These are phyloP conservation scores for Sarcophaga rosellei DNA, from an alignment of 2,888 invertebrate genomes.

Conservation along the genomic window DNA sequence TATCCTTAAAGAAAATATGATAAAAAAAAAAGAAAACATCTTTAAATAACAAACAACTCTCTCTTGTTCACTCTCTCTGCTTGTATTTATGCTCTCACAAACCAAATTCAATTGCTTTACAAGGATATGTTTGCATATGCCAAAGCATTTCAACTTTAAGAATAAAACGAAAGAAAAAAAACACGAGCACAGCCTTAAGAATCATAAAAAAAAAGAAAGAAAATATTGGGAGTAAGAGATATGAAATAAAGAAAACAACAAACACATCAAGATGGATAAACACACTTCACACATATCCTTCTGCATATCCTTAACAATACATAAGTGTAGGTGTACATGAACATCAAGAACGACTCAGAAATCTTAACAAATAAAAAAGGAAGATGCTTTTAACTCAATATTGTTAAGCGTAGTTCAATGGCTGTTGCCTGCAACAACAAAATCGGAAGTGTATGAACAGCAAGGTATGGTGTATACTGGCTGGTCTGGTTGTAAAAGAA, in stretches of 20 bases:
- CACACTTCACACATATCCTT: constrained; percentile 60
- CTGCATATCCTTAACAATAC: constrained; percentile 56
- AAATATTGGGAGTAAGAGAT: no score
- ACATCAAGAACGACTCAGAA: constrained; percentile 7
- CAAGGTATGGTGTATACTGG: constrained; percentile 15
- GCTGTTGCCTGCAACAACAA: neutral
- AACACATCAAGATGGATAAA: constrained; percentile 60
- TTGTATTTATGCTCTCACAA: constrained; percentile 23
- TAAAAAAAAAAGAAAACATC: constrained; percentile 40
- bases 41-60: constrained; percentile 42
- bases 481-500: constrained; percentile 57
- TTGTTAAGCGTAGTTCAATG: constrained; percentile 51
- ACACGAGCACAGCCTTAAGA: neutral
- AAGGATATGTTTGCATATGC: constrained; percentile 66
- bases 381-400: constrained; percentile 66
- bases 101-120: constrained; percentile 63
- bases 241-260: neutral
- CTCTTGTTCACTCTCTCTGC: constrained; percentile 20
- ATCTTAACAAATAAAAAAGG: constrained; percentile 12
- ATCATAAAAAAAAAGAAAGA: neutral
- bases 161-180: neutral
- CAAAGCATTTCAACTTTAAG: constrained; percentile 60
- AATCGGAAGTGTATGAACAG: neutral
- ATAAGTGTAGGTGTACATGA: constrained; percentile 37
- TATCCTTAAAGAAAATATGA: constrained; percentile 69